phyloP scores from a whole-genome alignment of 2,113 vertebrate species.

The Sturnira hondurensis region DNA sequence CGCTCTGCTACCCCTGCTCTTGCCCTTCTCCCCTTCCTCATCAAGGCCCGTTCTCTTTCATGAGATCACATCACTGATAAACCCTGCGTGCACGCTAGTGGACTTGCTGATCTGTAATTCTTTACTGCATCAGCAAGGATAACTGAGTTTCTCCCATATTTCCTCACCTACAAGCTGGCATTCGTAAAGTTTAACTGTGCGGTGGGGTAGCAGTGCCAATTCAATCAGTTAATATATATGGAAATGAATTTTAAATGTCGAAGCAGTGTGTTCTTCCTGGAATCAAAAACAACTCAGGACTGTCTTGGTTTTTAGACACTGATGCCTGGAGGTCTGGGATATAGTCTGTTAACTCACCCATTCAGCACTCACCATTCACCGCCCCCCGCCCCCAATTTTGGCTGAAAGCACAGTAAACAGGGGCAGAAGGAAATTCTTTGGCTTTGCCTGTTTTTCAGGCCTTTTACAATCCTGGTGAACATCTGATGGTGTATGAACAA shows the following conservation, averaged over 20 bases:
- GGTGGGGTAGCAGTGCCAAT: not conserved
- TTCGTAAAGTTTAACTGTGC: not conserved
- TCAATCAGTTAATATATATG: not conserved
- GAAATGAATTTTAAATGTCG: not conserved
- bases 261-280: not conserved
- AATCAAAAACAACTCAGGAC: not conserved
- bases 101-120: too few species aligned
- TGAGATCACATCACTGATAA: too few species aligned
- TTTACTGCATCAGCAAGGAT: too few species aligned
- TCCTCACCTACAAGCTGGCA: not conserved
- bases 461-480: not conserved
- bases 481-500: not conserved
- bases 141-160: too few species aligned
- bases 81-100: too few species aligned
- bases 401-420: not conserved
- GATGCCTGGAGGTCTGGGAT: not conserved
- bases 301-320: not conserved
- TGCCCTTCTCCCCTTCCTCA: too few species aligned
- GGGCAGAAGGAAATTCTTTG: not conserved
- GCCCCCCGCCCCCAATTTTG: not conserved
- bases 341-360: not conserved
- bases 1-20: too few species aligned
- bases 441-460: not conserved
- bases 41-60: too few species aligned
- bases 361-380: not conserved